Conservation (phyloP, 2,797 vertebrate genomes). For the Bovichtus variegatus region DNA sequence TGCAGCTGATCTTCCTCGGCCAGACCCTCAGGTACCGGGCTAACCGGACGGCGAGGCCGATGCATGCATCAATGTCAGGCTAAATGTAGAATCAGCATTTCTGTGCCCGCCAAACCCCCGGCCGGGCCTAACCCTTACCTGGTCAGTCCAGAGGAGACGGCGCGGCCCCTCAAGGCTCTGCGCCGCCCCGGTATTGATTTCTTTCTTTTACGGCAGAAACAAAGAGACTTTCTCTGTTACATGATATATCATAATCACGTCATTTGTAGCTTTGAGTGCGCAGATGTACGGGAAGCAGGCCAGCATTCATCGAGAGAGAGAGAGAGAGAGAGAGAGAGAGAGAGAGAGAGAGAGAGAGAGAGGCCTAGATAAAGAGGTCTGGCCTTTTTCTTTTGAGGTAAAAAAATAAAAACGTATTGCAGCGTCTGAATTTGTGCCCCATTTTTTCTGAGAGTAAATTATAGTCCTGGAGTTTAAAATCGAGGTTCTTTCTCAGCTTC, state of each 20-base stretch:
- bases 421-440: slow-evolving; percentile 31
- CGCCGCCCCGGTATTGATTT: slow-evolving; percentile 86
- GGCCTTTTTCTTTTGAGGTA: slow-evolving; percentile 1
- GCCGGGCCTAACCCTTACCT: slow-evolving; percentile 66
- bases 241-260: slow-evolving; percentile 91
- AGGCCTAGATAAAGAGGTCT: slow-evolving; percentile 54
- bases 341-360: slow-evolving; percentile 40
- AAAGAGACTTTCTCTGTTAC: slow-evolving; percentile 89
- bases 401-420: slow-evolving; percentile 48
- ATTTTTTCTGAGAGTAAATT: slow-evolving; percentile 24
- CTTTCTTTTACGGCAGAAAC: slow-evolving; percentile 76
- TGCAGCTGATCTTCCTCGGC: slow-evolving; percentile 75
- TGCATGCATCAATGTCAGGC: slow-evolving; percentile 87
- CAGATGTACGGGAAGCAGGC: slow-evolving; percentile 76
- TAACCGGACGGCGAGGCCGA: slow-evolving; percentile 59
- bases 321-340: slow-evolving; percentile 43
- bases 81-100: slow-evolving; percentile 87
- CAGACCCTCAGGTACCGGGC: slow-evolving; percentile 75
- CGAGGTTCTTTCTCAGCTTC: slow-evolving; percentile 10
- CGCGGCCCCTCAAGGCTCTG: slow-evolving; percentile 53
- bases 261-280: slow-evolving; percentile 88
- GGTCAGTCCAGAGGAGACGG: slow-evolving; percentile 57
- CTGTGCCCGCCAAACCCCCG: slow-evolving; percentile 60
- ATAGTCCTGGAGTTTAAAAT: neutral
- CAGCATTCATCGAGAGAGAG: neutral